phyloP scores from a whole-genome alignment of 2,113 vertebrate genomes.

The Dasypus novemcinctus region DNA sequence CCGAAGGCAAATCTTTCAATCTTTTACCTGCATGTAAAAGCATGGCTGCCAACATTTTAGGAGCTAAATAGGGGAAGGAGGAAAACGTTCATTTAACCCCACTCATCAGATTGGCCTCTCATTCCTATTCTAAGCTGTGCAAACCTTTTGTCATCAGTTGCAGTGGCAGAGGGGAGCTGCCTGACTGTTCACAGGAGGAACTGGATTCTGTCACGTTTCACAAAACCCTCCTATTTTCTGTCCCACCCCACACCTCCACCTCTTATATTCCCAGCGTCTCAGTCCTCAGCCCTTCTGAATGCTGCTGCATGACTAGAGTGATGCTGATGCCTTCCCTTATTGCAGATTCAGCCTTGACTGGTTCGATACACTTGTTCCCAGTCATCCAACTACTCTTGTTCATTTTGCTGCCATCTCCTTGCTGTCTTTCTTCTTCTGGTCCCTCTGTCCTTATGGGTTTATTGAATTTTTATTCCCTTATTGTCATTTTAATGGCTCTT shows the following conservation, averaged over 20 bases:
- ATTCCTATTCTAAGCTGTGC: not conserved
- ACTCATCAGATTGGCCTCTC: not conserved
- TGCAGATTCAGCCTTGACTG: not conserved
- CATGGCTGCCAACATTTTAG: not conserved
- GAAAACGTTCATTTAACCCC: not conserved
- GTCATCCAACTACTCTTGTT: not conserved
- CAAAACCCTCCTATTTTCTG: not conserved
- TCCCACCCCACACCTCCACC: not conserved
- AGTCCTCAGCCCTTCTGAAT: not conserved
- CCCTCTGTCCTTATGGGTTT: not conserved
- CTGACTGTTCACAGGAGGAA: not conserved
- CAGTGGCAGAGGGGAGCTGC: not conserved
- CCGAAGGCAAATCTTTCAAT: not conserved
- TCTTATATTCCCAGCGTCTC: not conserved
- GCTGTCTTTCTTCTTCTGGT: not conserved
- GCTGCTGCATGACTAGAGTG: not conserved
- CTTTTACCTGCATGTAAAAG: not conserved
- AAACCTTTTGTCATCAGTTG: not conserved
- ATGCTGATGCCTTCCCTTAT: not conserved
- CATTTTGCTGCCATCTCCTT: not conserved
- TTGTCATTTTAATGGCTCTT: not conserved
- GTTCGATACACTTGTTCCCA: not conserved
- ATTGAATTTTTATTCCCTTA: slow-evolving; percentile 26
- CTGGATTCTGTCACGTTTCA: not conserved
- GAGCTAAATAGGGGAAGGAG: not conserved